Percentiles rank a stretch among this genome's conserved stretches.
phyloP scores from a whole-genome alignment of 1,140 invertebrate species.

The Drosophila pruinosa region DNA sequence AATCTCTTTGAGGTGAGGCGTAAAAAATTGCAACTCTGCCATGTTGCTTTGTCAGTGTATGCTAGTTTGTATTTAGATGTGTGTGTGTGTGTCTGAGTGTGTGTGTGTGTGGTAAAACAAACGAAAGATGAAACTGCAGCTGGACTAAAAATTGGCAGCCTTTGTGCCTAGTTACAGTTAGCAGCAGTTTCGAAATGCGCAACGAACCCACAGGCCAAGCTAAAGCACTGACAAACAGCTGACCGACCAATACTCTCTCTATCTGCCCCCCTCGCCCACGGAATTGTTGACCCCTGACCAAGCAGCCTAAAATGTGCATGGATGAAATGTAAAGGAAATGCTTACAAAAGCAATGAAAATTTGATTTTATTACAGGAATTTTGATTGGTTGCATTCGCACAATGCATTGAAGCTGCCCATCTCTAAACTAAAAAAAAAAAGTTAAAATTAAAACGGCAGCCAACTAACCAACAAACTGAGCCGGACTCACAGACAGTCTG shows the following conservation, averaged over 20 bases:
- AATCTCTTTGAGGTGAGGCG: constrained; percentile 64
- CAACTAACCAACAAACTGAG: neutral
- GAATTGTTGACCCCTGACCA: neutral
- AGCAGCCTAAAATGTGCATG: constrained; percentile 35
- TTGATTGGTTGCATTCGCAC: constrained; percentile 73
- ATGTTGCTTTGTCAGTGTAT: neutral
- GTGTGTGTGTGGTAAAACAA: constrained; percentile 47
- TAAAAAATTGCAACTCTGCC: constrained; percentile 34
- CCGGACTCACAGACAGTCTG: neutral
- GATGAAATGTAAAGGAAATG: constrained; percentile 65
- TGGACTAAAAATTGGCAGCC: constrained; percentile 58
- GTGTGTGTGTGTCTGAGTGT: constrained; percentile 5
- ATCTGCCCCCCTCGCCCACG: neutral
- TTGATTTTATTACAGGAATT: constrained; percentile 80
- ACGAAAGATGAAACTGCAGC: constrained; percentile 71
- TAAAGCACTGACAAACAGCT: constrained; percentile 38
- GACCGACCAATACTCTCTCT: neutral
- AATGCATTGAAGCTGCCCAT: constrained; percentile 22
- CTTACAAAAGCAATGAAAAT: constrained; percentile 74
- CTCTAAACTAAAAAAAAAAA: neutral
- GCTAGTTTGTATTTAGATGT: neutral
- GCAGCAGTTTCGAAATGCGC: constrained; percentile 38
- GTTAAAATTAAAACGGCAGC: neutral
- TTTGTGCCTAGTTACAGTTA: constrained; percentile 63
- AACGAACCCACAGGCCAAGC: constrained; percentile 13